Conservation (phyloP, 2,113 vertebrate species). For the Pogona vitticeps region DNA sequence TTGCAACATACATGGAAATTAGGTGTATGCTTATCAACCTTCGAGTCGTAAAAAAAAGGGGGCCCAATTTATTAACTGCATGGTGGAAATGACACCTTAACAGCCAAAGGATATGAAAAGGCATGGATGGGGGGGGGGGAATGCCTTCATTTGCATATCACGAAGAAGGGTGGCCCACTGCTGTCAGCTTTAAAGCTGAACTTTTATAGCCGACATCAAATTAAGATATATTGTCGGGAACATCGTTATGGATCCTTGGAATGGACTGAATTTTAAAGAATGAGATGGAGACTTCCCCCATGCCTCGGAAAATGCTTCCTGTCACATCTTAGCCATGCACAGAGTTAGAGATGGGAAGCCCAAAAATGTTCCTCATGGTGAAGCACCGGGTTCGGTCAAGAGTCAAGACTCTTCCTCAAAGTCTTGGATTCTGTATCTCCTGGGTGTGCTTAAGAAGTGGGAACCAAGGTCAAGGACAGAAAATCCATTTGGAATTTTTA, state of each 20-base stretch:
- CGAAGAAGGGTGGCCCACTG: slow-evolving; percentile 41
- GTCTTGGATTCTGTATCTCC: neutral
- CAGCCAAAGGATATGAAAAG: slow-evolving; percentile 62
- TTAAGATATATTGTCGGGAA: slow-evolving; percentile 70
- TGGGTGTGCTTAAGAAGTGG: fast-evolving
- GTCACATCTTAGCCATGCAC: slow-evolving; percentile 27
- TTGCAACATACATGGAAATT: slow-evolving; percentile 69
- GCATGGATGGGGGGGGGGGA: slow-evolving; percentile 39
- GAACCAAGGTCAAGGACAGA: neutral
- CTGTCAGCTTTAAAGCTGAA: slow-evolving; percentile 49
- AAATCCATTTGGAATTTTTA: neutral
- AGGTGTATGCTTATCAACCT: slow-evolving; percentile 64
- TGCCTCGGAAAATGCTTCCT: slow-evolving; percentile 18
- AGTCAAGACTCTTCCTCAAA: slow-evolving; percentile 19
- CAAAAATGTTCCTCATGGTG: slow-evolving; percentile 10
- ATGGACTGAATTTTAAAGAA: slow-evolving; percentile 68
- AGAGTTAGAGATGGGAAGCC: slow-evolving; percentile 23
- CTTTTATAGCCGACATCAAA: slow-evolving; percentile 71
- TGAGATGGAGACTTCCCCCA: slow-evolving; percentile 45
- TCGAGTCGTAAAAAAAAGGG: slow-evolving; percentile 68
- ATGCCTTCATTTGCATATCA: slow-evolving; percentile 63
- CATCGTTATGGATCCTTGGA: slow-evolving; percentile 56
- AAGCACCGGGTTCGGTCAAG: no score
- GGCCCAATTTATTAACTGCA: slow-evolving; percentile 69
- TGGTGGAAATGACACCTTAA: slow-evolving; percentile 68